Base-by-base conservation (phyloP, 92 coral and sea anemone species). In the Metridium senile region DNA sequence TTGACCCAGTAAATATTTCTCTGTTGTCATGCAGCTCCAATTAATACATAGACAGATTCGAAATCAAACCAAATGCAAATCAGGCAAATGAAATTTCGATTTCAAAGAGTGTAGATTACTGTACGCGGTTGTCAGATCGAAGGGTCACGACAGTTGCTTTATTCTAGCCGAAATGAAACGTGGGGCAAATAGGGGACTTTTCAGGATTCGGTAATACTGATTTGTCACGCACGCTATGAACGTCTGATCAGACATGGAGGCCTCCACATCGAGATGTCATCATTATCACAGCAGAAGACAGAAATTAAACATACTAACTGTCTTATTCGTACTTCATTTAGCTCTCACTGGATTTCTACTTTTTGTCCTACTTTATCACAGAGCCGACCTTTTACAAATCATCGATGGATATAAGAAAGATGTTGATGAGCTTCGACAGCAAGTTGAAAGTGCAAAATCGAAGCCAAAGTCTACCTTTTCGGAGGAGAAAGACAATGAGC, bases 351-450 rank as follows among this genome's bases (percentile, higher is more conserved):
- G 31, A 1, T 59, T 59, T 59, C 33, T 59, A 6, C 3, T 59
- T 59, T 59, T 26, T 26, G 22, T 26, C 11, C 30, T 22, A 59
- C 9, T 59, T 26, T 59, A 59, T 26, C 66, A 59, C 23, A 59
- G 33, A 23, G 66, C 66, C 1, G 69, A 28, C 39, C 69, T 28
- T 11, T 63, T 31, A 3, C 4, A 63, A 63, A 20, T 6, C 1
- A 63, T 63, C 69, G 45, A 63, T 35, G 31, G 18, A 63, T 23
- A 1, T n/a, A 28, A 31, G 39, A 29, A 63, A 63, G 69, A 63
- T 30, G n/a, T 28, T 1, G 23, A 11, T 10, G 21, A 28, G 7
- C n/a, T 63, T 16, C 1, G 45, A 1, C 33, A 29, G 7, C 27
- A 59, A 17, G 32, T 59, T 1, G 17, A 20, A 23, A 26, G 31